phyloP scores from a whole-genome alignment of 2,888 invertebrate genomes.

The Magallana nippona region DNA sequence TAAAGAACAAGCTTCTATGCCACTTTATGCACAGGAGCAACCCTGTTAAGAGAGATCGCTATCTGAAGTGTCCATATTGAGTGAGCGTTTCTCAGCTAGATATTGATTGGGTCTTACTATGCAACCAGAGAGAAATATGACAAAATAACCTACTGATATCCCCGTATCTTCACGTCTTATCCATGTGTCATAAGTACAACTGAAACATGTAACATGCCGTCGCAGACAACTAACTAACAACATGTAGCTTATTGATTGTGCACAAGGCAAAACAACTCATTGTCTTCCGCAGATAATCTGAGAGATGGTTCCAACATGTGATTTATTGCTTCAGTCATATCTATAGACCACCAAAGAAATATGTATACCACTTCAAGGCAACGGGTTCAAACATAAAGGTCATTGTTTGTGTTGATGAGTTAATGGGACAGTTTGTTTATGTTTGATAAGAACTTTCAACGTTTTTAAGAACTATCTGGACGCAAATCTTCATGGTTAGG shows the following conservation, averaged over 20 bases:
- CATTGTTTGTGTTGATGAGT: too few relatives aligned
- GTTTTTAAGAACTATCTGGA: too few relatives aligned
- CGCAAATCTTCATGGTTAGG: too few relatives aligned
- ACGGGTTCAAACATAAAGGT: too few relatives aligned
- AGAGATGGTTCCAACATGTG: too few relatives aligned
- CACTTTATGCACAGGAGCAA: constrained; percentile 1
- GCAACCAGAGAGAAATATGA: constrained; percentile 18
- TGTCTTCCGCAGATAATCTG: too few relatives aligned
- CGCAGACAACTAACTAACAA: background rate
- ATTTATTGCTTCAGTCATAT: background rate
- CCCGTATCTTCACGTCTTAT: too few relatives aligned
- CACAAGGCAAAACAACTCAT: too few relatives aligned
- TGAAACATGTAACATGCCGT: background rate
- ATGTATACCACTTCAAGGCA: too few relatives aligned
- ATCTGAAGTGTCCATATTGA: constrained; percentile 24
- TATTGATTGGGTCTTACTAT: constrained; percentile 12
- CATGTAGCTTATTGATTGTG: too few relatives aligned
- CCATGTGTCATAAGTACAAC: background rate
- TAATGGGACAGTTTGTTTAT: background rate
- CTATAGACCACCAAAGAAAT: background rate
- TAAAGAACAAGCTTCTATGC: background rate
- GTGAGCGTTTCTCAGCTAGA: background rate
- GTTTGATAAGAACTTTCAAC: background rate
- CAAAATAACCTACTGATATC: background rate
- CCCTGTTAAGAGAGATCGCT: background rate